These are phyloP conservation scores for Rhabdophis nuchalis DNA, from an alignment of 2,797 vertebrate species.

Conservation along the genomic window DNA sequence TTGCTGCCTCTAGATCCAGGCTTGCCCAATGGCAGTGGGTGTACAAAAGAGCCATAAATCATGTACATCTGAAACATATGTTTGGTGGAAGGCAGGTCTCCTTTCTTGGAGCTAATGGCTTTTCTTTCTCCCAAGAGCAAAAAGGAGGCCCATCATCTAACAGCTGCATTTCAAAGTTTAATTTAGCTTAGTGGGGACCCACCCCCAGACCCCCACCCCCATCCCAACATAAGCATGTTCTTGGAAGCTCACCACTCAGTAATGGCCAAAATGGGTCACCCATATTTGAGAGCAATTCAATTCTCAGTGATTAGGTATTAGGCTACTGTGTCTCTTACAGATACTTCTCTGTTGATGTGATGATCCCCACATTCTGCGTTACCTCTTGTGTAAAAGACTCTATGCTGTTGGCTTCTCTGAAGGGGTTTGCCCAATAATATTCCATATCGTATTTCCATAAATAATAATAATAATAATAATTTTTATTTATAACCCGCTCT, in stretches of 20 bases:
- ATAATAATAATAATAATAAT: no score
- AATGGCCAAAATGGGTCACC: not conserved
- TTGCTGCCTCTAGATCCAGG: not conserved
- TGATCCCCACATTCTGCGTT: not conserved
- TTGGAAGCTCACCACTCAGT: not conserved
- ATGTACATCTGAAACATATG: not conserved
- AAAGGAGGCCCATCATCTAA: not conserved
- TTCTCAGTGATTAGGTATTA: not conserved
- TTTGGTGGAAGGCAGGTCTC: not conserved
- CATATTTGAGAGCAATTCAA: not conserved
- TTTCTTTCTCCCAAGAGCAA: not conserved
- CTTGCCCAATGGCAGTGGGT: not conserved
- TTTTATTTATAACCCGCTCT: no score
- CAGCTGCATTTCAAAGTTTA: not conserved
- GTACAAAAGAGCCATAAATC: constrained; percentile 3
- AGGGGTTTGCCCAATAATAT: not conserved
- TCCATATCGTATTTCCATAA: not conserved
- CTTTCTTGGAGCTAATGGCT: not conserved
- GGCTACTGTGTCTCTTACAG: not conserved
- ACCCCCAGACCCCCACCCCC: no score
- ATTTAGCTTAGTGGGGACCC: not conserved
- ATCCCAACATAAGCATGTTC: no score
- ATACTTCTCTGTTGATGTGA: not conserved
- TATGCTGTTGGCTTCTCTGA: not conserved
- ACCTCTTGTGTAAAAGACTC: not conserved